Evolutionary conservation across 2,888 invertebrate species (phyloP), one percentile per base, ranked within the genome.

Genomic region (Crematogaster levior): DNA sequence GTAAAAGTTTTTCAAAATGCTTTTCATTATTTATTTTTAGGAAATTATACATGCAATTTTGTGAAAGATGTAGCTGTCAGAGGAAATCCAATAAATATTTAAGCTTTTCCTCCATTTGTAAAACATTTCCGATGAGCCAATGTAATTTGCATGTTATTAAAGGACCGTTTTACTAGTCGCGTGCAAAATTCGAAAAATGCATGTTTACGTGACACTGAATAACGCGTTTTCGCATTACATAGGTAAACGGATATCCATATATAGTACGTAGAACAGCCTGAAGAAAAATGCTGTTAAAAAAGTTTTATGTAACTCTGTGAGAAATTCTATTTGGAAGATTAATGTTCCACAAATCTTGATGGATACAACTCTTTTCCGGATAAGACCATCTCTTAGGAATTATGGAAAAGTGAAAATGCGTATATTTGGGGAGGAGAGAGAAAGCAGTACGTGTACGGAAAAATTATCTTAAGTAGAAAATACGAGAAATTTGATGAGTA

Each of bases 321-420:
- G 77, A 77, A 77, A 77, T 77, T 77, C 77, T 77, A 77, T 77
- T 77, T 77, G 70, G 70, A 77, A 77, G 77, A 77, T 77, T 77
- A 77, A 77, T 77, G 77, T 77, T 70, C 70, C 77, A 34, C 77
- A 77, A 77, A 77, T 77, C 77, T 77, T 70, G 77, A 77, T 70
- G 70, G 77, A 77, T 77, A 70, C 56, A 77, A 77, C 68, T 68
- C 68, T 68, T 77, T 68, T 56, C 30, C 34, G 77, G 77, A 68
- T 77, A 77, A 77, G 68, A 77, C 56, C 77, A 77, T 77, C 77
- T 43, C 77, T 77, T 77, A 77, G 68, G 43, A 77, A 77, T 77
- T 77, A 77, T 68, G 34, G 34, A 56, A 77, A 77, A 77, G 56
- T 70, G 43, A 70, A 77, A 77, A 43, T 46, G 12, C 34, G 1